A percentile compares a stretch with the other conserved stretches of the same genome.
These are phyloP conservation scores for Salvelinus namaycush DNA, from an alignment of 2,113 vertebrate genomes.

Conservation along the genomic window DNA sequence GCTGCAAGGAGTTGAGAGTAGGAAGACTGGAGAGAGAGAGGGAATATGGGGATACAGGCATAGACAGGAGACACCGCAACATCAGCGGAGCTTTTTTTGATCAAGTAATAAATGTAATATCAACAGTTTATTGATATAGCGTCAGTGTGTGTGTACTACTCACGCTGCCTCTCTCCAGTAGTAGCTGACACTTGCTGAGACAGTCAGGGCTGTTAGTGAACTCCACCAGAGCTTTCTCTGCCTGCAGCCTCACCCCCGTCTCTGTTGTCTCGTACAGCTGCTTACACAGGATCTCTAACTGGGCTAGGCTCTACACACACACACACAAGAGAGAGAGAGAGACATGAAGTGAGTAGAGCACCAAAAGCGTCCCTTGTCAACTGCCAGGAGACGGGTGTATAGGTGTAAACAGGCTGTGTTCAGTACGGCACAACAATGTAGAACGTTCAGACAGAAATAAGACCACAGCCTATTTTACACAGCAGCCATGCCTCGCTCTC, in stretches of 20 bases:
- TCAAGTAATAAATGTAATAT: too few relatives aligned
- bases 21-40: conserved; percentile 80
- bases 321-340: neutral
- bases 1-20: conserved; percentile 95
- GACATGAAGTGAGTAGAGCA: too few relatives aligned
- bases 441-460: too few relatives aligned
- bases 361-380: too few relatives aligned
- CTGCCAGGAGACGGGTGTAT: too few relatives aligned
- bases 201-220: conserved; percentile 98
- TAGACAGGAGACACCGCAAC: too few relatives aligned
- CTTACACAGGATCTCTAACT: conserved; percentile 99
- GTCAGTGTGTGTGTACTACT: conserved; percentile 57
- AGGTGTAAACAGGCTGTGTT: too few relatives aligned
- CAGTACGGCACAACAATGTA: too few relatives aligned
- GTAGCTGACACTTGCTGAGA: conserved; percentile 97
- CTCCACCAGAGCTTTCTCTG: conserved; percentile 96
- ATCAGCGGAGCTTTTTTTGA: neutral
- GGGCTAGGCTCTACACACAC: conserved; percentile 91
- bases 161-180: conserved; percentile 96
- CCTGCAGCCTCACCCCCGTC: conserved; percentile 91
- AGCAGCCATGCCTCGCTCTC: too few relatives aligned
- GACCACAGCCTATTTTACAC: too few relatives aligned
- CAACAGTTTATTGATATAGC: neutral
- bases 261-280: conserved; percentile 98
- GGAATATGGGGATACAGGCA: too few relatives aligned